Evolutionary conservation across 2,797 vertebrate species (phyloP), one percentile per base, ranked within the genome.

Genomic region (Poecile montanus): DNA sequence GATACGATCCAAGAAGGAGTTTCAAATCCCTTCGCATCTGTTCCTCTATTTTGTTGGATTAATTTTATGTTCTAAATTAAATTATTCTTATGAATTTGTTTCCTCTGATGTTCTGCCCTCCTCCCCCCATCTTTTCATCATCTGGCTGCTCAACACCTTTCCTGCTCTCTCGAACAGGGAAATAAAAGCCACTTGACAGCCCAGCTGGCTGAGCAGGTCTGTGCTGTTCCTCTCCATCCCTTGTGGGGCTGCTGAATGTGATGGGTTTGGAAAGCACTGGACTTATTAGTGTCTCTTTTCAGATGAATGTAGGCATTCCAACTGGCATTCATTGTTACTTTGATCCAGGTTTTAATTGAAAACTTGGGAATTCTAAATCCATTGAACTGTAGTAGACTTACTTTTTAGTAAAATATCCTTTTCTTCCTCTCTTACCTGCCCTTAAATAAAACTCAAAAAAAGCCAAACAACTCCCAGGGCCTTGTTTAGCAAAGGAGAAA

Each of bases 41-140:
- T 94, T 96, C 89, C 74, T 96, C 88, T 96, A 91, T 95, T 97
- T 95, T 95, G 91, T 92, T 96, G 77, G 88, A 94, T 93, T 95
- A 96, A 97, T 97, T 97, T 97, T 90, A 92, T 92, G 95, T 96
- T 96, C 95, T 48, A 96, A 97, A 97, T 97, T 97, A 97, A 97
- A 96, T 97, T 97, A 97, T 97, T 97, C 93, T 95, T 93, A 71
- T 60, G 86, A 96, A 97, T 91, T n/a, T 71, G 4, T 74, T 95
- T 75, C 40, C 88, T 95, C 81, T 94, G 80, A 90, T 94, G 94
- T 90, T 93, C 32, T 96, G 88, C 94, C 91, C 88, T 93, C 73
- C 82, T 71, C 34, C 47, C 34, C 18, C 16, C 63, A 76, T 76
- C 79, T 84, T 93, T 95, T 88, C 54, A 79, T 94, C 63, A 95